Evolutionary conservation across 92 coral and sea anemone species (phyloP).

Genomic region (Isaurus tuberculatus): DNA sequence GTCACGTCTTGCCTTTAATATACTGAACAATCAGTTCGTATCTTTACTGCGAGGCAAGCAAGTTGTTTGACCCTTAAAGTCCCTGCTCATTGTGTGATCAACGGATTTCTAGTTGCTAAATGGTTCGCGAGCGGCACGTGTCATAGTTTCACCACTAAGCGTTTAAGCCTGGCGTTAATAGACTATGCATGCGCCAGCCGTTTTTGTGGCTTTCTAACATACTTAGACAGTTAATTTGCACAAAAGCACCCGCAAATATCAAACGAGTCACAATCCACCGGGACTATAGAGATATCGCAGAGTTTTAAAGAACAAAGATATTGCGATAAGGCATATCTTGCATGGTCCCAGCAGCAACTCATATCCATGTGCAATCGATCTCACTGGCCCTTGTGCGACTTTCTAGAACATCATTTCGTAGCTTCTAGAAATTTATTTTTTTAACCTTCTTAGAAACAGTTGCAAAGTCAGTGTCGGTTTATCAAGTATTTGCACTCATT

Average conservation of each 20-base stretch:
- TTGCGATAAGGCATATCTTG: conserved; percentile 34
- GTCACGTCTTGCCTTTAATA: neutral
- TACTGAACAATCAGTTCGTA: neutral
- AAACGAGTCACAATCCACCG: conserved; percentile 24
- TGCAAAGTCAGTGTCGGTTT: conserved; percentile 37
- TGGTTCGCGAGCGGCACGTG: conserved; percentile 8
- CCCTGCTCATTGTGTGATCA: neutral
- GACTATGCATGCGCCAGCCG: conserved; percentile 39
- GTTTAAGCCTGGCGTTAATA: conserved; percentile 37
- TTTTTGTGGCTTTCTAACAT: conserved; percentile 37
- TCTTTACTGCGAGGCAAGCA: neutral
- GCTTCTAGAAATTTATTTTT: conserved; percentile 39
- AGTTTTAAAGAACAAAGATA: conserved; percentile 19
- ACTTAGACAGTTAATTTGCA: conserved; percentile 35
- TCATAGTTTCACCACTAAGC: conserved; percentile 42
- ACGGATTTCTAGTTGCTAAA: neutral
- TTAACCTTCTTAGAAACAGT: neutral
- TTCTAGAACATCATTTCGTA: conserved; percentile 27
- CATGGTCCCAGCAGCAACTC: neutral
- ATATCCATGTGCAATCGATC: conserved; percentile 16
- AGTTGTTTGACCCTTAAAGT: neutral
- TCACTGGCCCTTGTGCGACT: neutral
- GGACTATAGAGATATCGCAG: conserved; percentile 30
- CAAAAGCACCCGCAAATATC: conserved; percentile 56
- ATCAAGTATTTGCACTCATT: conserved; percentile 44